Conservation (phyloP, 2,113 vertebrate species). For the Melanerpes formicivorus region DNA sequence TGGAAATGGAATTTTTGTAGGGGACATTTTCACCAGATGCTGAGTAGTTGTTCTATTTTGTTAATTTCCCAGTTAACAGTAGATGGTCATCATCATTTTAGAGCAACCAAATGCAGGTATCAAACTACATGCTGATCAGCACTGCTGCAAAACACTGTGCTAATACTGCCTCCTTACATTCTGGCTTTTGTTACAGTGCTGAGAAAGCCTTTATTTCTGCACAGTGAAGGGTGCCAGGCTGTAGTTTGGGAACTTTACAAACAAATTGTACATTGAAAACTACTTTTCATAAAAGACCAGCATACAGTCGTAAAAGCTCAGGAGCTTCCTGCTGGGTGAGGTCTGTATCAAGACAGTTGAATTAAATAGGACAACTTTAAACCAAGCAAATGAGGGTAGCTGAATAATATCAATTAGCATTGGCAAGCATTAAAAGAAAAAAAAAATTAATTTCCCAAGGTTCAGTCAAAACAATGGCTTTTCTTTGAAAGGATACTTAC, state of each 20-base stretch:
- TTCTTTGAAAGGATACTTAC: neutral
- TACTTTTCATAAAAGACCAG: neutral
- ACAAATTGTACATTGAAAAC: neutral
- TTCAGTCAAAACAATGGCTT: neutral
- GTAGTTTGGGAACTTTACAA: neutral
- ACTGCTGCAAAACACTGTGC: neutral
- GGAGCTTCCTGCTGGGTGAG: neutral
- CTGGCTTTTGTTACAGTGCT: neutral
- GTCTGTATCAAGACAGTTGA: neutral
- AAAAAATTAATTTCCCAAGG: neutral
- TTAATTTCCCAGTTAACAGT: neutral
- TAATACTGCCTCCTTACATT: neutral
- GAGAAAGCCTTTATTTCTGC: conserved; percentile 1
- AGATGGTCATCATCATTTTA: neutral
- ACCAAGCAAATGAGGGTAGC: neutral
- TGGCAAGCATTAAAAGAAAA: neutral
- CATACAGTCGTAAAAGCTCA: conserved; percentile 7
- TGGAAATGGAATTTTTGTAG: neutral
- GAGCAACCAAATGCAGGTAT: neutral
- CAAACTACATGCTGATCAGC: neutral
- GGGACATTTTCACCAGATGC: neutral
- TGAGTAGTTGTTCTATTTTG: neutral
- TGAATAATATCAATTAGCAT: neutral
- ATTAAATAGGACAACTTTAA: neutral
- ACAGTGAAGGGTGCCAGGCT: neutral